Percentiles rank a stretch among this genome's conserved stretches.
phyloP scores from a whole-genome alignment of 2,888 invertebrate genomes.

The Mythimna vitellina region DNA sequence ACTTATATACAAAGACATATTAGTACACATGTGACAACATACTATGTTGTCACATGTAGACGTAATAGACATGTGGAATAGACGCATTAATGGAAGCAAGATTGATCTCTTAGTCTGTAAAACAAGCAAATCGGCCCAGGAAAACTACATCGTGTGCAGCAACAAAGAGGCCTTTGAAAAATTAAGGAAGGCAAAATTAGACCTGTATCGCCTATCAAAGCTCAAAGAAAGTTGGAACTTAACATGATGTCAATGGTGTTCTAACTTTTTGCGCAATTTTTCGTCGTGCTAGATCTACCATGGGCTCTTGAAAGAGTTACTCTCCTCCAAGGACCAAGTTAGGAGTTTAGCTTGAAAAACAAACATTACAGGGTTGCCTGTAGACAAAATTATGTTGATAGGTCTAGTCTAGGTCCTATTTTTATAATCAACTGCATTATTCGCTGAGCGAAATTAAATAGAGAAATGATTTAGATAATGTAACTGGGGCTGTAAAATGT shows the following conservation, averaged over 20 bases:
- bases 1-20: too few relatives aligned
- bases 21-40: too few relatives aligned
- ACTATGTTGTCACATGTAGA: too few relatives aligned
- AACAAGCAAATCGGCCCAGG: not conserved
- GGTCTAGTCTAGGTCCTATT: not conserved
- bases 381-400: not conserved
- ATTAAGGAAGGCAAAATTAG: not conserved
- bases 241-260: not conserved
- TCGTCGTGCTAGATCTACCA: not conserved
- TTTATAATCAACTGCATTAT: conserved; percentile 6
- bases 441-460: not conserved
- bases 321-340: not conserved
- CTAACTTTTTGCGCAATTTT: not conserved
- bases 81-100: not conserved
- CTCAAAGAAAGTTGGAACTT: not conserved
- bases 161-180: not conserved
- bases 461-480: not conserved
- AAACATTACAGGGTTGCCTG: not conserved
- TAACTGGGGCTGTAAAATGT: not conserved
- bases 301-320: not conserved
- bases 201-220: too few relatives aligned
- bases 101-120: not conserved
- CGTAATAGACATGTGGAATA: not conserved
- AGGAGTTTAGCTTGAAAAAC: not conserved
- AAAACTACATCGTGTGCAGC: not conserved